Base-by-base conservation (phyloP, 35 echinoderm and acorn worm genomes). In the Lytechinus pictus region DNA sequence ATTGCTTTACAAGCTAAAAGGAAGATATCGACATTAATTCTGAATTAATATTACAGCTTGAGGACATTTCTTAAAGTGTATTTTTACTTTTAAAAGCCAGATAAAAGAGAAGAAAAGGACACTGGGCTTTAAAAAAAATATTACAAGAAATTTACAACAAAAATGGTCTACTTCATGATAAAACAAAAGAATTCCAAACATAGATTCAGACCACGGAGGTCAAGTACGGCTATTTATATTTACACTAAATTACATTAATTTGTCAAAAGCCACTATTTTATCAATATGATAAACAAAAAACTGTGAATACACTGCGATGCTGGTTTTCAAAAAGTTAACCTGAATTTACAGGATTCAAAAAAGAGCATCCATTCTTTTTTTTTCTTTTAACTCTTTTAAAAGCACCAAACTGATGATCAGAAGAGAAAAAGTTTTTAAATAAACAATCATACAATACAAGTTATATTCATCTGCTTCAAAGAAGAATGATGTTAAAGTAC, bases 321-420 rank as follows among this genome's bases (percentile, higher is more conserved):
- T 90, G 88, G 88, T 90, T 90, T 90, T 90, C 27, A 90, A 90
- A 52, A 90, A 90, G 88, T 90, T 52, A 16, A 90, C 88, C 88
- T 54, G 52, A 44, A 90, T 90, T 44, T 44, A 90, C 28, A 90
- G 88, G 88, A 27, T 52, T 79, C 16, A 79, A 79, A 79, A 79
- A 79, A 19, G 21, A 79, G 66, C 66, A 79, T 79, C 66, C 8
- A 16, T n/a, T 79, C 66, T 79, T 79, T 79, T 79, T 79, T 24
- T 8, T n/a, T 79, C n/a, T 16, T 14, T 24, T 5, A 2, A 79
- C n/a, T n/a, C 66, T n/a, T 72, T 72, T 24, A 79, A 79, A 79
- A 79, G 66, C 66, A 79, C 66, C 66, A 79, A 79, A 79, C 12
- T 79, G 66, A 79, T 24, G 66, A 79, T 24, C 66, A 79, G 14